Evolutionary conservation across 2,797 vertebrate species (phyloP).

Genomic region (Myripristis murdjan): DNA sequence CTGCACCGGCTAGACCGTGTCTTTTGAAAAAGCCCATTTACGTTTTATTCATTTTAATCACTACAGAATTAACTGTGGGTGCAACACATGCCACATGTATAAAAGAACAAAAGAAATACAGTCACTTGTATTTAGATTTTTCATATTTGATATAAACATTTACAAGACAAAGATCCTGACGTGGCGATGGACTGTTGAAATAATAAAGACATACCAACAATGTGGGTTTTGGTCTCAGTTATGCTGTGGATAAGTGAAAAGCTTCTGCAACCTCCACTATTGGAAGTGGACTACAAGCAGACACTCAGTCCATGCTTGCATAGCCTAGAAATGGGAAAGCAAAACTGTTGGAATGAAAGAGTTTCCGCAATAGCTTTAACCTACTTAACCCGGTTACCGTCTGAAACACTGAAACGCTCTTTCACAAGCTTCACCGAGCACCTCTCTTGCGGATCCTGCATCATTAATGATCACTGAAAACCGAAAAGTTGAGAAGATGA

Average conservation of each 20-base stretch:
- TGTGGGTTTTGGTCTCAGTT: slow-evolving; percentile 58
- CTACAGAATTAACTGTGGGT: slow-evolving; percentile 85
- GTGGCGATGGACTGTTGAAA: slow-evolving; percentile 70
- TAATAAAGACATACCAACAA: slow-evolving; percentile 53
- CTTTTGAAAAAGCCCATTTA: slow-evolving; percentile 86
- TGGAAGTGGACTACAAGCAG: slow-evolving; percentile 71
- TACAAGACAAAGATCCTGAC: slow-evolving; percentile 83
- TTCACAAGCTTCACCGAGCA: slow-evolving; percentile 59
- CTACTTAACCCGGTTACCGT: background rate
- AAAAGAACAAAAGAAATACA: slow-evolving; percentile 83
- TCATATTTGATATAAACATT: slow-evolving; percentile 86
- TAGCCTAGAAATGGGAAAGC: slow-evolving; percentile 66
- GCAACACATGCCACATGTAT: slow-evolving; percentile 91
- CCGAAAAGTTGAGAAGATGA: slow-evolving; percentile 57
- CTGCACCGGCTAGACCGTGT: slow-evolving; percentile 55
- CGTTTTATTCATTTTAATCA: slow-evolving; percentile 89
- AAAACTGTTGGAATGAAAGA: slow-evolving; percentile 51
- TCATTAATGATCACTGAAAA: slow-evolving; percentile 66
- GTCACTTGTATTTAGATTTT: slow-evolving; percentile 83
- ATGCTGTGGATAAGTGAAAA: slow-evolving; percentile 55
- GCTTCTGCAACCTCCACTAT: slow-evolving; percentile 70
- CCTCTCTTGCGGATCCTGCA: slow-evolving; percentile 58
- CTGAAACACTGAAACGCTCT: slow-evolving; percentile 52
- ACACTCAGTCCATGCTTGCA: slow-evolving; percentile 75
- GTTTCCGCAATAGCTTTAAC: slow-evolving; percentile 31